Conservation (phyloP, 2,888 invertebrate genomes). For the Hanleya hanleyi region DNA sequence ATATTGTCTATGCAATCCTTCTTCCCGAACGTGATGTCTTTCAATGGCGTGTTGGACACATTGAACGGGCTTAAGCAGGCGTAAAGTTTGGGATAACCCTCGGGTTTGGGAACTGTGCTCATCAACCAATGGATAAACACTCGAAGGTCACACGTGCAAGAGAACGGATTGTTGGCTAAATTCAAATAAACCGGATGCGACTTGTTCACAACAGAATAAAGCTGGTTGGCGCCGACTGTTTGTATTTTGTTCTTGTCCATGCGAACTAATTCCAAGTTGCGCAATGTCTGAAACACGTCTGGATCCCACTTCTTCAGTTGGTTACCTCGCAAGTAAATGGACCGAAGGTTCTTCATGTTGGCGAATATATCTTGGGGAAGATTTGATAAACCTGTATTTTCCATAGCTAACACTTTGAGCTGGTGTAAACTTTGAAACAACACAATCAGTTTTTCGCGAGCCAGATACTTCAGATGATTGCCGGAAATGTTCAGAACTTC, state of each 20-base stretch:
- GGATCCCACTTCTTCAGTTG: background rate
- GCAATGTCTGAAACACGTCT: background rate
- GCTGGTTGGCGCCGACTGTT: background rate
- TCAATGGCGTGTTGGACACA: background rate
- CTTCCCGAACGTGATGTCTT: background rate
- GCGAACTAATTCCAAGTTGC: background rate
- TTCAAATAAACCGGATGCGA: background rate
- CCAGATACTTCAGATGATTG: background rate
- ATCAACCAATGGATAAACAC: background rate
- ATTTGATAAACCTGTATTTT: background rate
- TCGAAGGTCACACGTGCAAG: background rate
- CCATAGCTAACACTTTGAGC: background rate
- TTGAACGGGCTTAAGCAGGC: background rate
- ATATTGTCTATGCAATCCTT: background rate
- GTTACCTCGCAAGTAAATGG: background rate
- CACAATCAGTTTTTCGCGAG: background rate
- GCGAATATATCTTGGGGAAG: background rate
- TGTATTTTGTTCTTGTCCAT: background rate
- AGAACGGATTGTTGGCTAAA: slow-evolving; percentile 1
- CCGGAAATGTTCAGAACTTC: background rate
- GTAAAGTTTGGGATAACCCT: background rate
- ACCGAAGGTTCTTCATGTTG: background rate
- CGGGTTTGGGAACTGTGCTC: background rate
- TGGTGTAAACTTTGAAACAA: background rate
- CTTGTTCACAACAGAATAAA: background rate